These are phyloP conservation scores for Indri indri DNA, from an alignment of 2,113 vertebrate genomes.

Conservation along the genomic window DNA sequence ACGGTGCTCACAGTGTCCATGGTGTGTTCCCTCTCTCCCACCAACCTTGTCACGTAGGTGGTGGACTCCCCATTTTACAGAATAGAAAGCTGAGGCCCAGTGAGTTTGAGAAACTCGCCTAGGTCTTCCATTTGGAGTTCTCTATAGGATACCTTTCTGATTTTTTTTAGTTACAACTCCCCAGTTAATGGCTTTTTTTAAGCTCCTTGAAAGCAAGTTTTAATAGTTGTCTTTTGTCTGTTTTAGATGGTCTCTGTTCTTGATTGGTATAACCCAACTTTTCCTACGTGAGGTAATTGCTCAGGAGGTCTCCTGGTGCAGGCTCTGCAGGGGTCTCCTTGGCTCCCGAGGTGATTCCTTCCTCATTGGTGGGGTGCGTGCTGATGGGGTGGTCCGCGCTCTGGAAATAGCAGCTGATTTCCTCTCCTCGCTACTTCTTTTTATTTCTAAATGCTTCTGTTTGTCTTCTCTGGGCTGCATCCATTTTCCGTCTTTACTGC, in stretches of 20 bases:
- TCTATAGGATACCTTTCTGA: background rate
- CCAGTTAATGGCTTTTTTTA: background rate
- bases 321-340: background rate
- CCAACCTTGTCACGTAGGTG: background rate
- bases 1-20: background rate
- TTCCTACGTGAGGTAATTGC: background rate
- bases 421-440: background rate
- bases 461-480: conserved; percentile 1
- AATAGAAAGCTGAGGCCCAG: background rate
- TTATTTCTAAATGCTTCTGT: background rate
- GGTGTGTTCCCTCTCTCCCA: background rate
- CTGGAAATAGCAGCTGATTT: background rate
- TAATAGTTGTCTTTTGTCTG: background rate
- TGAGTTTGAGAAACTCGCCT: background rate
- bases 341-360: too few relatives aligned
- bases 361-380: fast-evolving
- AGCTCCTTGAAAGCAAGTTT: background rate
- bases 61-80: background rate
- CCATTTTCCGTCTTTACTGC: background rate
- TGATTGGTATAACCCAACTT: background rate
- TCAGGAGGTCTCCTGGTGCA: background rate
- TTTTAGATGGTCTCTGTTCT: background rate
- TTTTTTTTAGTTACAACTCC: background rate
- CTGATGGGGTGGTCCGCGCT: background rate
- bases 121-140: background rate